These are phyloP conservation scores for Ormyrus labotus DNA, from an alignment of 2,888 invertebrate genomes.

Conservation along the genomic window DNA sequence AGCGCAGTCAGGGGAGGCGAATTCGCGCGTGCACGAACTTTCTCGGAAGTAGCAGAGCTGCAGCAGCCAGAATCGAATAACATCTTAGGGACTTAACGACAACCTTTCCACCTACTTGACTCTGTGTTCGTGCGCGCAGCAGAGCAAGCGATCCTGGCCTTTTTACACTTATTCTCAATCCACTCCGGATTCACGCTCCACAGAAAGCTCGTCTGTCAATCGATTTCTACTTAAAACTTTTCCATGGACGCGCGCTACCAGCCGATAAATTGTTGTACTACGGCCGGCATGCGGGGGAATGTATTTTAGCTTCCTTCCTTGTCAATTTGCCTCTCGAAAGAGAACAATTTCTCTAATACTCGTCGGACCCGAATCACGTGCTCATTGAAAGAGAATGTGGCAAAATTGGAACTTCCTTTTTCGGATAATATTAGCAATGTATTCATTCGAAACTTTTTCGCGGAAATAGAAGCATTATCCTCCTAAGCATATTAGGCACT, in stretches of 20 bases:
- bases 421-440: too few species aligned
- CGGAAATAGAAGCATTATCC: too few species aligned
- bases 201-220: constrained; percentile 26
- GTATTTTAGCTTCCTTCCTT: constrained; percentile 3
- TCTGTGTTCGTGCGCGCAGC: neutral
- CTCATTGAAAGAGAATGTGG: too few species aligned
- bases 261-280: constrained; percentile 19
- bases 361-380: too few species aligned
- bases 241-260: constrained; percentile 8
- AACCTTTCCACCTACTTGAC: constrained; percentile 10
- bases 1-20: too few species aligned
- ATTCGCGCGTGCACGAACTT: too few species aligned
- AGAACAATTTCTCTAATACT: too few species aligned
- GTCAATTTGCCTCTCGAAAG: neutral
- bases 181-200: neutral
- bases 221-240: constrained; percentile 49
- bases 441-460: too few species aligned
- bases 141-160: constrained; percentile 17
- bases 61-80: neutral
- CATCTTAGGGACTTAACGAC: constrained; percentile 25
- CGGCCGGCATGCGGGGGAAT: neutral
- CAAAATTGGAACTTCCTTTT: too few species aligned
- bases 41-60: too few species aligned
- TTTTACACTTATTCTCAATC: constrained; percentile 30
- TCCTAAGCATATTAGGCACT: too few species aligned